Evolutionary conservation across 1,140 invertebrate species (phyloP).

Genomic region (Platyura marginata): DNA sequence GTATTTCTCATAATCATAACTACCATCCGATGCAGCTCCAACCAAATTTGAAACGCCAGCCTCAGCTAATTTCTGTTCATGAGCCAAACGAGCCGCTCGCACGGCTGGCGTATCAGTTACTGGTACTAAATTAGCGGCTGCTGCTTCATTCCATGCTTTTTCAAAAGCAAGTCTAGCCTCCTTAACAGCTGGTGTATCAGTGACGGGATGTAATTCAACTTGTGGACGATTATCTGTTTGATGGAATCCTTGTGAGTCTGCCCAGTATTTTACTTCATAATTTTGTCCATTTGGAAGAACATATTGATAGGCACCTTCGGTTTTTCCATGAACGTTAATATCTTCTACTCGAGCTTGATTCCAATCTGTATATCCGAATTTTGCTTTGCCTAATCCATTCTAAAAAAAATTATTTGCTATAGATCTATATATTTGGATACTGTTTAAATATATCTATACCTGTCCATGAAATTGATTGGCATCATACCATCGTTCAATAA

Average conservation of each 20-base stretch:
- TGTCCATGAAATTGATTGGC: constrained; percentile 45
- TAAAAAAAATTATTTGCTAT: neutral
- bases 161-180: constrained; percentile 39
- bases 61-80: constrained; percentile 16
- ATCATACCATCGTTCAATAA: constrained; percentile 41
- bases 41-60: constrained; percentile 3
- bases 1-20: neutral
- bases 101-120: constrained; percentile 6
- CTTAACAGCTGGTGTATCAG: constrained; percentile 36
- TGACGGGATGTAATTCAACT: constrained; percentile 31
- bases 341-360: constrained; percentile 37
- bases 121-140: constrained; percentile 25
- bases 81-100: neutral
- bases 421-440: neutral
- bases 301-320: constrained; percentile 22
- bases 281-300: constrained; percentile 21
- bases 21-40: neutral
- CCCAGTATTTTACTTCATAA: constrained; percentile 35
- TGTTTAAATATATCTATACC: constrained; percentile 10
- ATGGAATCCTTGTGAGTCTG: constrained; percentile 41
- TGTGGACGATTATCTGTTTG: constrained; percentile 43
- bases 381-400: constrained; percentile 38
- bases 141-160: constrained; percentile 38
- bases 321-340: constrained; percentile 17
- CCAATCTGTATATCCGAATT: constrained; percentile 40